Conservation (phyloP, 2,797 vertebrate genomes). For the Sebastes dallii region DNA sequence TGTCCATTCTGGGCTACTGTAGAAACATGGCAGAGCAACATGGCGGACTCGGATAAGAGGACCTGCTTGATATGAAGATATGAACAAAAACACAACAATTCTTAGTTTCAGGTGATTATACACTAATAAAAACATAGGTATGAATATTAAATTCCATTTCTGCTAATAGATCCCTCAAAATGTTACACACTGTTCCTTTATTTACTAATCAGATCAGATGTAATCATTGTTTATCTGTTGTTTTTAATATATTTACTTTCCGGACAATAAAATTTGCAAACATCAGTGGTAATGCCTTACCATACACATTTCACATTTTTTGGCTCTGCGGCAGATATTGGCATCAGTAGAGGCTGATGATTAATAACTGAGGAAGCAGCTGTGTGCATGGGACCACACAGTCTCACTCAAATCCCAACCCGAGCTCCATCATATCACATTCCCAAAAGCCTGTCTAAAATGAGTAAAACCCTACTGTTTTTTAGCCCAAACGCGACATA, state of each 20-base stretch:
- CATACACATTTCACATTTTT: neutral
- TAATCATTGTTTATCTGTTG: neutral
- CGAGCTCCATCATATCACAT: neutral
- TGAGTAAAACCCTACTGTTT: neutral
- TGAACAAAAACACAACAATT: too few species aligned
- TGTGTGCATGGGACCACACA: constrained; percentile 37
- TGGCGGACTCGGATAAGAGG: too few species aligned
- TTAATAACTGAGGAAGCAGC: constrained; percentile 29
- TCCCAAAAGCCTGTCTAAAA: constrained; percentile 6
- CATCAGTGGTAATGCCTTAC: neutral
- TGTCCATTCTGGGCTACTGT: too few species aligned
- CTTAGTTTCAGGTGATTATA: too few species aligned
- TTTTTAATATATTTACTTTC: neutral
- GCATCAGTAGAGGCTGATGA: neutral
- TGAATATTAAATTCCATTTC: too few species aligned
- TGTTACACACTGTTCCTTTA: neutral
- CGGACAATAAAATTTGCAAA: too few species aligned
- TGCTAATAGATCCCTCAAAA: too few species aligned
- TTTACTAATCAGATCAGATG: too few species aligned
- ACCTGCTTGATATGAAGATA: too few species aligned
- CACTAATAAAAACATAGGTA: too few species aligned
- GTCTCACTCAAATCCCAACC: constrained; percentile 6
- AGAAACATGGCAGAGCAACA: too few species aligned
- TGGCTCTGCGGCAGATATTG: neutral
- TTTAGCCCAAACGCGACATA: neutral